Conservation (phyloP, 1,140 invertebrate species). For the Drosophila elegans region DNA sequence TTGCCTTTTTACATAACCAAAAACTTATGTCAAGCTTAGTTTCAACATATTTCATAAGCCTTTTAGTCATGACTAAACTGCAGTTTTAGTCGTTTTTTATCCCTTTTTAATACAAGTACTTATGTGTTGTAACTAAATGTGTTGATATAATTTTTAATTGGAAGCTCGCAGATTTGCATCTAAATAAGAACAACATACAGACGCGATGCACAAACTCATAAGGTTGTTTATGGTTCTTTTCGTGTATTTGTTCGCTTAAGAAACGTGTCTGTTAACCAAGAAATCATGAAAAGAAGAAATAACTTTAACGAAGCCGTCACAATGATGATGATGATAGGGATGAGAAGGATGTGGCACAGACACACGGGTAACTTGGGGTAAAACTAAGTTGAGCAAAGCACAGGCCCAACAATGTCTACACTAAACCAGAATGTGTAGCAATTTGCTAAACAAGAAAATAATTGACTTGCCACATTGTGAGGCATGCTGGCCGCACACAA, state of each 20-base stretch:
- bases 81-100: slow-evolving; percentile 31
- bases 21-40: slow-evolving; percentile 17
- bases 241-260: slow-evolving; percentile 2
- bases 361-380: slow-evolving; percentile 6
- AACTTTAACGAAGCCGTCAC: slow-evolving; percentile 48
- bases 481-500: slow-evolving; percentile 7
- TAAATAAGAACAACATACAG: background rate
- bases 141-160: slow-evolving; percentile 38
- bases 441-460: slow-evolving; percentile 81
- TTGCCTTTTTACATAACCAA: slow-evolving; percentile 4
- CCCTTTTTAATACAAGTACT: slow-evolving; percentile 2
- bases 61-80: too few relatives aligned
- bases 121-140: slow-evolving; percentile 18
- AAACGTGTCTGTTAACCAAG: slow-evolving; percentile 65
- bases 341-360: slow-evolving; percentile 15
- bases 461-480: slow-evolving; percentile 71
- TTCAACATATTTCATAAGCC: slow-evolving; percentile 11
- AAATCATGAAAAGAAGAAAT: slow-evolving; percentile 16
- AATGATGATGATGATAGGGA: slow-evolving; percentile 28
- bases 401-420: slow-evolving; percentile 44
- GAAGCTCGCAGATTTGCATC: slow-evolving; percentile 17
- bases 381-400: slow-evolving; percentile 39
- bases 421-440: slow-evolving; percentile 76
- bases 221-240: background rate
- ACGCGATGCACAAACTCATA: slow-evolving; percentile 11